Evolutionary conservation across 2,113 vertebrate species (phyloP).

Genomic region (Psophia crepitans): DNA sequence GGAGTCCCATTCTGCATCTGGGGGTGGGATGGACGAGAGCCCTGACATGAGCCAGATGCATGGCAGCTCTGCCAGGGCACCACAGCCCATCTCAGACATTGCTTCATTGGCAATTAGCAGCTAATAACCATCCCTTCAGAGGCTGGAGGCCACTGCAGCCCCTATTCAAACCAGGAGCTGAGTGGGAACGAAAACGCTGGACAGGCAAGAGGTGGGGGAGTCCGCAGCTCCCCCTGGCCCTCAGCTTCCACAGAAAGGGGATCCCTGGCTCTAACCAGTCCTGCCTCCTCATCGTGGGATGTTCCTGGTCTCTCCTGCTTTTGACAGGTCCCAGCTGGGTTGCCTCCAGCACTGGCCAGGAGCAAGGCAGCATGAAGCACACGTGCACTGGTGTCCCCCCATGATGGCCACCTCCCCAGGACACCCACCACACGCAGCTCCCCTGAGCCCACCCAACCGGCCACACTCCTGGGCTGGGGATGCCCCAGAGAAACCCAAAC

Average conservation of each 20-base stretch:
- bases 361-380: not conserved
- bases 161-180: not conserved
- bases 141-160: not conserved
- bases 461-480: not conserved
- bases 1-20: not conserved
- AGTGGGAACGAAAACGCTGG: not conserved
- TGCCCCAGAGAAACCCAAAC: not conserved
- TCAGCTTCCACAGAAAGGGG: not conserved
- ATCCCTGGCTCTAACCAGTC: not conserved
- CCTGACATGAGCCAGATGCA: not conserved
- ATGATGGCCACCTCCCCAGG: not conserved
- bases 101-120: not conserved
- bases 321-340: not conserved
- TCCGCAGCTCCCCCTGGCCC: rapidly evolving
- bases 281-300: not conserved
- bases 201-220: not conserved
- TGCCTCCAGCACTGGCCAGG: not conserved
- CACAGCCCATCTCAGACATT: not conserved
- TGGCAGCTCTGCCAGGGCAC: not conserved
- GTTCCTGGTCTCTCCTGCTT: not conserved
- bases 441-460: not conserved
- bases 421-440: not conserved
- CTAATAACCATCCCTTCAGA: not conserved
- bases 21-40: not conserved
- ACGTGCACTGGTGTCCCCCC: not conserved